These are phyloP conservation scores for Nineta flava DNA, from an alignment of 2,888 invertebrate genomes.

Conservation along the genomic window DNA sequence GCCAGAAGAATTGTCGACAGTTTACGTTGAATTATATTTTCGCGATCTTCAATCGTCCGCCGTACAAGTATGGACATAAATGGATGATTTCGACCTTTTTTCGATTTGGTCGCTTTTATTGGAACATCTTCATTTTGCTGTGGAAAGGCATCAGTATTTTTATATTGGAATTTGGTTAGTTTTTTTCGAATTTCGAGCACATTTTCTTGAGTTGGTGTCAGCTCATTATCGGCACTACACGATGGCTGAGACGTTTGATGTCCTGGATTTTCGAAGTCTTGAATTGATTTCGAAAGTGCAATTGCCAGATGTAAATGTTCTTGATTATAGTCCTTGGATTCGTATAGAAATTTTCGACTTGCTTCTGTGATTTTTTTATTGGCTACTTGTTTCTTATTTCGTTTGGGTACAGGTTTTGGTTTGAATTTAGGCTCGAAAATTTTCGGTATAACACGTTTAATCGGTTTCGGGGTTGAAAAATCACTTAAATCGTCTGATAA, in stretches of 20 bases:
- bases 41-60: conserved; percentile 22
- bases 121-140: too few species aligned
- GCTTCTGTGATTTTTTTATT: conserved; percentile 28
- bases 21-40: conserved; percentile 21
- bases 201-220: too few species aligned
- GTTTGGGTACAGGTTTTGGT: conserved; percentile 30
- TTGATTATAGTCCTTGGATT: conserved; percentile 37
- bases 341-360: conserved; percentile 30
- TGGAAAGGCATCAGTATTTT: too few species aligned
- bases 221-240: too few species aligned
- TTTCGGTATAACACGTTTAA: conserved; percentile 10
- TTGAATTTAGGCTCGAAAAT: conserved; percentile 13
- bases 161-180: too few species aligned
- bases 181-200: too few species aligned
- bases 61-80: conserved; percentile 22
- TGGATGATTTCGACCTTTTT: conserved; percentile 9
- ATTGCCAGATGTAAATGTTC: conserved; percentile 51
- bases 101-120: too few species aligned
- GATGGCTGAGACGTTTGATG: conserved; percentile 2
- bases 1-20: conserved; percentile 18
- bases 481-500: conserved; percentile 16
- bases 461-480: conserved; percentile 19
- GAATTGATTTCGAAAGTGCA: conserved; percentile 42
- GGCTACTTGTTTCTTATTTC: conserved; percentile 24
- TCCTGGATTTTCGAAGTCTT: conserved; percentile 5